These are phyloP conservation scores for Perca flavescens DNA, from an alignment of 2,113 vertebrate species.

Conservation along the genomic window DNA sequence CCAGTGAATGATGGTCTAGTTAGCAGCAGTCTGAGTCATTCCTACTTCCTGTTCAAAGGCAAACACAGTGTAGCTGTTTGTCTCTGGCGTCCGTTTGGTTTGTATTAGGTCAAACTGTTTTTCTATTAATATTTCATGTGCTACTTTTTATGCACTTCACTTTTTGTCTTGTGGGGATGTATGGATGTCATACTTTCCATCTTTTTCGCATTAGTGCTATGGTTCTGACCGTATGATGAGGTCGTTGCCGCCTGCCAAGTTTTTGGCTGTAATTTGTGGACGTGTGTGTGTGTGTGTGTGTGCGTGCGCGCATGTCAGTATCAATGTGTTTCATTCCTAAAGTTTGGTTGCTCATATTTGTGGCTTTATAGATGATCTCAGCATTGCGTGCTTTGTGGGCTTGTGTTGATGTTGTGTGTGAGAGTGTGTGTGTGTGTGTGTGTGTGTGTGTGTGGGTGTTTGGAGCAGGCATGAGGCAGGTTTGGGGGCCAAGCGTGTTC, in stretches of 20 bases:
- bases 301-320: slow-evolving; percentile 36
- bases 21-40: slow-evolving; percentile 40
- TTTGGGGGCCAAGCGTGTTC: slow-evolving; percentile 59
- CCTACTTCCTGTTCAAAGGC: slow-evolving; percentile 30
- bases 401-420: slow-evolving; percentile 54
- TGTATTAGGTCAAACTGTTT: slow-evolving; percentile 1
- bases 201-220: slow-evolving; percentile 65
- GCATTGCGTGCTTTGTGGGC: slow-evolving; percentile 59
- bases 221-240: slow-evolving; percentile 60
- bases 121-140: slow-evolving; percentile 36
- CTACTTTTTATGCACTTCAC: slow-evolving; percentile 35
- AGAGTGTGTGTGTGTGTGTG: slow-evolving; percentile 28
- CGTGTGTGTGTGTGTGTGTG: slow-evolving; percentile 30
- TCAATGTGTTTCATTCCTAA: slow-evolving; percentile 60
- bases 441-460: slow-evolving; percentile 59
- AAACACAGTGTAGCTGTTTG: slow-evolving; percentile 5
- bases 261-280: slow-evolving; percentile 50
- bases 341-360: slow-evolving; percentile 74
- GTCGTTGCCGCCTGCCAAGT: slow-evolving; percentile 41
- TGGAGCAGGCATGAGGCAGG: slow-evolving; percentile 59
- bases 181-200: slow-evolving; percentile 71
- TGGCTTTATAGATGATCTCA: slow-evolving; percentile 76
- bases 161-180: slow-evolving; percentile 26
- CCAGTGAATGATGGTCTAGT: slow-evolving; percentile 48
- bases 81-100: slow-evolving; percentile 16